A percentile compares a stretch with the other conserved stretches of the same genome.
phyloP scores from a whole-genome alignment of 2,113 vertebrate genomes.

The Antidorcas marsupialis region DNA sequence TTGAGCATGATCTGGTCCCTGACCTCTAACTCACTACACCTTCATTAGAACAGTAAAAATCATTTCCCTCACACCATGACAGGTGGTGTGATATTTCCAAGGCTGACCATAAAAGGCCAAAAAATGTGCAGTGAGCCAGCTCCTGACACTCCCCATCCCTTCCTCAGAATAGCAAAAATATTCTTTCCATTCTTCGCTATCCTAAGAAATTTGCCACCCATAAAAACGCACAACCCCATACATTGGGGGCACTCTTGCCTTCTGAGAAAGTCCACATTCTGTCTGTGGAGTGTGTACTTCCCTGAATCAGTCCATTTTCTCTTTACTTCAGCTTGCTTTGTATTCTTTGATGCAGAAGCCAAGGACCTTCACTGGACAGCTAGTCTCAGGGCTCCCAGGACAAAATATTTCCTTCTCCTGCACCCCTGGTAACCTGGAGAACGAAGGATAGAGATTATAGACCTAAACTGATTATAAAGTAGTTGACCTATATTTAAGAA shows the following conservation, averaged over 20 bases:
- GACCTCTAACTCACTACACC: neutral
- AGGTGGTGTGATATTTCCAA: fast-evolving
- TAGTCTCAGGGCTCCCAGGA: neutral
- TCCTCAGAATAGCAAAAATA: neutral
- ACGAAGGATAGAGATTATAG: too few species aligned
- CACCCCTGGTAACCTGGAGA: too few species aligned
- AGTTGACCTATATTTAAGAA: too few species aligned
- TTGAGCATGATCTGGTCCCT: neutral
- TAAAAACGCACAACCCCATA: neutral
- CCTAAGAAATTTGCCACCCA: neutral
- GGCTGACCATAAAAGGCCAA: neutral
- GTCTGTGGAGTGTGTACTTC: neutral
- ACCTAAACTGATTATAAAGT: too few species aligned
- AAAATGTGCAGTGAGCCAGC: neutral
- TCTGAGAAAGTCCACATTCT: neutral
- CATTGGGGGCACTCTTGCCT: neutral
- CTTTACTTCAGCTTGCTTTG: neutral
- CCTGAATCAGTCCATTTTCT: neutral
- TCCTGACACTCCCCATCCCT: neutral
- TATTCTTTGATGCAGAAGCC: too few species aligned
- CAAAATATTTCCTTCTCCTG: neutral
- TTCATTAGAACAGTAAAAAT: neutral
- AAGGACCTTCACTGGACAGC: too few species aligned
- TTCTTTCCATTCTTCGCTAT: fast-evolving
- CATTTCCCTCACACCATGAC: fast-evolving